These are phyloP conservation scores for Spheniscus humboldti DNA, from an alignment of 2,797 vertebrate species.

Conservation along the genomic window DNA sequence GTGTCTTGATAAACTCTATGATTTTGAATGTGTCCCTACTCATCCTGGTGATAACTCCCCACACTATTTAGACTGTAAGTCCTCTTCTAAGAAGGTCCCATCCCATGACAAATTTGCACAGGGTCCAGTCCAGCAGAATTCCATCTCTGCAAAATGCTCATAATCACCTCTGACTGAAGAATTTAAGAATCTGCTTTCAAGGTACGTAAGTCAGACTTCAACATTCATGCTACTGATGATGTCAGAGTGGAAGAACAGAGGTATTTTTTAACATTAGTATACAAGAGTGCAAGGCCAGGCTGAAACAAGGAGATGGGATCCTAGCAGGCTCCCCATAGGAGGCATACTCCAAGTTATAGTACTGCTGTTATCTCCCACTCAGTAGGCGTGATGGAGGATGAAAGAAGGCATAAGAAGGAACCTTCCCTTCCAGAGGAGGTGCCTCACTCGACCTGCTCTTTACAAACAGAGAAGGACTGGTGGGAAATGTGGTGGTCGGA, in stretches of 20 bases:
- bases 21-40: accelerated
- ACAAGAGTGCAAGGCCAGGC: neutral
- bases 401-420: neutral
- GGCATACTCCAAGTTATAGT: neutral
- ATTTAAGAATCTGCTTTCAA: neutral
- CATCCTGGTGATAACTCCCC: neutral
- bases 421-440: too few relatives aligned
- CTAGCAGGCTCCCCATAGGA: neutral
- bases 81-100: neutral
- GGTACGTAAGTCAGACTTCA: neutral
- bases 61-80: neutral
- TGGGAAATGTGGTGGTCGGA: too few relatives aligned
- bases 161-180: neutral
- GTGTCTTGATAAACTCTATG: neutral
- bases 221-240: neutral
- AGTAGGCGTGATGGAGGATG: neutral
- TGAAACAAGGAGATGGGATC: neutral
- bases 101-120: neutral
- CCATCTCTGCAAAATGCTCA: neutral
- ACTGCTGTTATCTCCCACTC: neutral
- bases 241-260: neutral
- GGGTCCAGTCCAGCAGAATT: neutral
- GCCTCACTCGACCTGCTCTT: too few relatives aligned
- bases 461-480: too few relatives aligned
- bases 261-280: neutral